phyloP scores from a whole-genome alignment of 2,888 invertebrate species.

The Lasioglossum leucozonium region DNA sequence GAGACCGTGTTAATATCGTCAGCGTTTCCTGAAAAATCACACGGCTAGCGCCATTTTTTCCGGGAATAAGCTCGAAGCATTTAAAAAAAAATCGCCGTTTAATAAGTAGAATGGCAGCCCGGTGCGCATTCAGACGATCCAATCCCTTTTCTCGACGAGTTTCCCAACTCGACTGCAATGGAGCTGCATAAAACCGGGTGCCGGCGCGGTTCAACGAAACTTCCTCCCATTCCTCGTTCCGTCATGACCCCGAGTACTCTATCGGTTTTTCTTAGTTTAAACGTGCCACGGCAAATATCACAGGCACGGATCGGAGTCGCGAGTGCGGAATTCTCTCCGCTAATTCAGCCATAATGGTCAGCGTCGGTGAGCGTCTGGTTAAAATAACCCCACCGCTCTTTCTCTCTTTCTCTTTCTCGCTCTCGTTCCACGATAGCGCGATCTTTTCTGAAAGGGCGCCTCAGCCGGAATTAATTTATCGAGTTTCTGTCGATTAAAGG shows the following conservation, averaged over 20 bases:
- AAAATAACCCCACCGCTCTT: slow-evolving; percentile 31
- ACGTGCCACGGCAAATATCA: slow-evolving; percentile 61
- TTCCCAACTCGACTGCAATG: slow-evolving; percentile 32
- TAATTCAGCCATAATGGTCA: slow-evolving; percentile 58
- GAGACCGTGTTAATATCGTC: neutral
- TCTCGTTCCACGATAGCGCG: slow-evolving; percentile 1
- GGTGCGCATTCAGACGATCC: neutral
- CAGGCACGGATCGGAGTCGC: slow-evolving; percentile 18
- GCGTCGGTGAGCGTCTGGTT: slow-evolving; percentile 17
- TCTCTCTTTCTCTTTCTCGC: neutral
- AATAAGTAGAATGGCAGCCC: slow-evolving; percentile 47
- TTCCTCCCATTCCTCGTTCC: neutral
- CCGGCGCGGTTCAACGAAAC: neutral
- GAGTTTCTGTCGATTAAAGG: slow-evolving; percentile 24
- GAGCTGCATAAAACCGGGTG: slow-evolving; percentile 44
- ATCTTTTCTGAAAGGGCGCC: slow-evolving; percentile 36
- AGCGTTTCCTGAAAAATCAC: neutral
- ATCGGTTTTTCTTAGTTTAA: slow-evolving; percentile 57
- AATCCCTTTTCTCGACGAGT: slow-evolving; percentile 23
- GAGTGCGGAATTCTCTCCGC: slow-evolving; percentile 39
- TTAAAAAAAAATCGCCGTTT: slow-evolving; percentile 24
- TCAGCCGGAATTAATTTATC: slow-evolving; percentile 47
- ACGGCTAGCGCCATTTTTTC: neutral
- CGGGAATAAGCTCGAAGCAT: neutral
- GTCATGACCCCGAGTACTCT: slow-evolving; percentile 16